Evolutionary conservation across 1,140 invertebrate species (phyloP).

Genomic region (Brachionus koreanus): DNA sequence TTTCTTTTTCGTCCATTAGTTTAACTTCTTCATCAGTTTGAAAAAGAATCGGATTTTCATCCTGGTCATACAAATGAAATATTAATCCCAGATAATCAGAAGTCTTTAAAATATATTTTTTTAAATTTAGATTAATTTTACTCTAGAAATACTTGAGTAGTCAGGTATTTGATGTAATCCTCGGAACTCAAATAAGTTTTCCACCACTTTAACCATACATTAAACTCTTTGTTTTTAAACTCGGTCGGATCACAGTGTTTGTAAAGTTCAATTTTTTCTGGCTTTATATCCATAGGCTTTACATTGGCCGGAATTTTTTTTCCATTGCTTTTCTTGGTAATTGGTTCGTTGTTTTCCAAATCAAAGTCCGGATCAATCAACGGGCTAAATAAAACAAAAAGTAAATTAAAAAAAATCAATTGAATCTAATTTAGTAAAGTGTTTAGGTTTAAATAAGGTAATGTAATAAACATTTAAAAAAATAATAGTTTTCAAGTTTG

Average conservation of each 20-base stretch:
- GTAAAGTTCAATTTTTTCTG: conserved; percentile 43
- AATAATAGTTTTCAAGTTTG: neutral
- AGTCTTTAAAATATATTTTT: conserved; percentile 49
- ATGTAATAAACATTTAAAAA: neutral
- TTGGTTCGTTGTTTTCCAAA: neutral
- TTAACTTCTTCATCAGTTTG: neutral
- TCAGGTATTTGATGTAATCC: conserved; percentile 58
- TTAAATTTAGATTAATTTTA: neutral
- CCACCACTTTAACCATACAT: conserved; percentile 56
- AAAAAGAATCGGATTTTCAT: neutral
- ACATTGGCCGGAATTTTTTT: neutral
- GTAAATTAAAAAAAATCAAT: neutral
- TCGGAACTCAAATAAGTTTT: conserved; percentile 54
- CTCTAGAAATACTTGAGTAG: conserved; percentile 50
- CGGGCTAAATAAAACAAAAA: neutral
- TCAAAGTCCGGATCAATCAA: neutral
- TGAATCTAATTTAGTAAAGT: neutral
- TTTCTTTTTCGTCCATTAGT: conserved; percentile 4
- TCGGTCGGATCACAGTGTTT: conserved; percentile 32
- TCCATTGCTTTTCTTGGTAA: neutral
- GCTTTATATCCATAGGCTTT: conserved; percentile 26
- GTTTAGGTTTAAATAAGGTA: neutral
- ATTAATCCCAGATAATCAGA: conserved; percentile 56
- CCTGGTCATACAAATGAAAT: conserved; percentile 56
- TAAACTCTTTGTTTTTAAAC: conserved; percentile 39